A percentile compares a stretch with the other conserved stretches of the same genome.
These are phyloP conservation scores for Lordiphosa collinella DNA, from an alignment of 1,140 invertebrate species.

Conservation along the genomic window DNA sequence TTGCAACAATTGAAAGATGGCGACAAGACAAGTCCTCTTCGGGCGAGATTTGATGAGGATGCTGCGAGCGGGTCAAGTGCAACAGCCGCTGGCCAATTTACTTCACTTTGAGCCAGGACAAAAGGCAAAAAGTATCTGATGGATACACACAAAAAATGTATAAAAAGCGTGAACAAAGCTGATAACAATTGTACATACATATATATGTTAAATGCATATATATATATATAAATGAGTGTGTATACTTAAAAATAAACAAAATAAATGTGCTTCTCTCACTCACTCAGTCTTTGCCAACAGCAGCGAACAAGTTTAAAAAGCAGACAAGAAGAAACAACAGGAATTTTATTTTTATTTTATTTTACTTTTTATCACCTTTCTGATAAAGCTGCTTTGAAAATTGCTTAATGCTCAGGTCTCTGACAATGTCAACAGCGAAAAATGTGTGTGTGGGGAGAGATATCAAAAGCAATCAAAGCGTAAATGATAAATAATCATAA, in stretches of 20 bases:
- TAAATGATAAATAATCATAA: constrained; percentile 74
- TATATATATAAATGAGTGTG: constrained; percentile 6
- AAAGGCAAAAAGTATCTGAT: constrained; percentile 43
- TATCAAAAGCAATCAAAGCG: constrained; percentile 58
- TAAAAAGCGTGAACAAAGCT: background rate
- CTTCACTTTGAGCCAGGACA: constrained; percentile 38
- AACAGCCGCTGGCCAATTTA: constrained; percentile 68
- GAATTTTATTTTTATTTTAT: constrained; percentile 20
- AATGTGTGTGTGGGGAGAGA: constrained; percentile 20
- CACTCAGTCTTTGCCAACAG: background rate
- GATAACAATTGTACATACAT: constrained; percentile 9
- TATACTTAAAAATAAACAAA: constrained; percentile 34
- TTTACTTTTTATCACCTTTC: constrained; percentile 33
- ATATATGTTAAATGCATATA: background rate
- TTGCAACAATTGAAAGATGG: constrained; percentile 56
- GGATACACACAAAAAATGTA: constrained; percentile 10
- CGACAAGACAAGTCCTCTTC: constrained; percentile 21
- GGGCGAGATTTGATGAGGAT: constrained; percentile 58
- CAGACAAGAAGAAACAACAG: constrained; percentile 3
- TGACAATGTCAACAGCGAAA: constrained; percentile 43
- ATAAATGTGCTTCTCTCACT: constrained; percentile 5
- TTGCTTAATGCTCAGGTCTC: constrained; percentile 32
- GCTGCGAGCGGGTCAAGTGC: constrained; percentile 65
- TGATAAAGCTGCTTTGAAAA: constrained; percentile 51
- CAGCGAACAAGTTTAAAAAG: constrained; percentile 11